Evolutionary conservation across 2,888 invertebrate species (phyloP).

Genomic region (Tipula unca): DNA sequence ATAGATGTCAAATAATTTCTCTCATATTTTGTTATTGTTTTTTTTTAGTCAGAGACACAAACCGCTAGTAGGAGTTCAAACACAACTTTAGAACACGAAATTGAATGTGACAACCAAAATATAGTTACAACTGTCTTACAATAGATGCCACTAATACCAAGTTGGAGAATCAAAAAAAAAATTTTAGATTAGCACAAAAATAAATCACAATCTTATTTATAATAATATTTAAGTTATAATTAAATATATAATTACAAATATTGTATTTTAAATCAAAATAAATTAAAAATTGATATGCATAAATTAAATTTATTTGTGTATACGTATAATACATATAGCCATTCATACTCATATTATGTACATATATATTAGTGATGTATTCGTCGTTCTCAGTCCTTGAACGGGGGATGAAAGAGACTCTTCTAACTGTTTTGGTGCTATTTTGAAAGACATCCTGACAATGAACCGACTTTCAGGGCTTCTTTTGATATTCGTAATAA

Average conservation of each 20-base stretch:
- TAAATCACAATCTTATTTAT: neutral
- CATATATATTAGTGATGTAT: no score
- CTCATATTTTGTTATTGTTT: neutral
- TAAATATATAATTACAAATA: neutral
- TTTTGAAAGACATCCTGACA: no score
- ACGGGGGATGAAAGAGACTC: no score
- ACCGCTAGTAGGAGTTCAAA: neutral
- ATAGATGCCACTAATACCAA: neutral
- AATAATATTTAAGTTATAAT: neutral
- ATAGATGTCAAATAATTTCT: neutral
- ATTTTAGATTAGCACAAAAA: neutral
- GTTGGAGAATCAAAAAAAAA: neutral
- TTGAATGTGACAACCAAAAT: neutral
- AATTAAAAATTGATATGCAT: neutral
- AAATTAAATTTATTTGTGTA: slow-evolving; percentile 2
- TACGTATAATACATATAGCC: no score
- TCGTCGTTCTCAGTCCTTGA: no score
- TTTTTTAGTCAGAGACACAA: neutral
- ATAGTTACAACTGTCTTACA: neutral
- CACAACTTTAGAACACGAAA: neutral
- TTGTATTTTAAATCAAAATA: neutral
- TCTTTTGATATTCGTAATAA: no score
- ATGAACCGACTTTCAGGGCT: no score
- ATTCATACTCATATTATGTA: no score
- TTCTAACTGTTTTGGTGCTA: no score